Evolutionary conservation across 2,888 invertebrate genomes (phyloP).

Genomic region (Neocrepidodera transversa): DNA sequence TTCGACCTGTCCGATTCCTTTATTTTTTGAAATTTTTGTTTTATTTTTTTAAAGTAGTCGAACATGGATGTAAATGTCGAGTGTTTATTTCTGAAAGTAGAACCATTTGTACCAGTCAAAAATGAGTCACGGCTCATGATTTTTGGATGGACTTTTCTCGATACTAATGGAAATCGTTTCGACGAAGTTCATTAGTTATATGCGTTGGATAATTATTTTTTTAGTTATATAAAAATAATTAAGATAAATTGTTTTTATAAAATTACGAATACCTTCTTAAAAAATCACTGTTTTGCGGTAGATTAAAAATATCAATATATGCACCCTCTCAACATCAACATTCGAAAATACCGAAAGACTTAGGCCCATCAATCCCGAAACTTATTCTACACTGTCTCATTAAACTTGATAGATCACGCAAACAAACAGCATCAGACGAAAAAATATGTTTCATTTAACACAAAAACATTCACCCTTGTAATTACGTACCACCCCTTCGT

Average conservation of each 20-base stretch:
- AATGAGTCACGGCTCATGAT: slow-evolving; percentile 27
- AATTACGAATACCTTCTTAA: too few relatives aligned
- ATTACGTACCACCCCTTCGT: slow-evolving; percentile 31
- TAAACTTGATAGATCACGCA: slow-evolving; percentile 38
- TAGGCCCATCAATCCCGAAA: slow-evolving; percentile 30
- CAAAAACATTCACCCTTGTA: slow-evolving; percentile 38
- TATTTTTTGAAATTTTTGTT: slow-evolving; percentile 8
- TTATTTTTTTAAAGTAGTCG: slow-evolving; percentile 20
- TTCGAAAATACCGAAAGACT: slow-evolving; percentile 30
- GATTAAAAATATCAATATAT: background rate
- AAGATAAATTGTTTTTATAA: too few relatives aligned
- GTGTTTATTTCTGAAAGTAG: slow-evolving; percentile 28
- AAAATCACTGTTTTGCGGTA: too few relatives aligned
- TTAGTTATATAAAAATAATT: slow-evolving; percentile 11
- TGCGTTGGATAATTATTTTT: slow-evolving; percentile 6
- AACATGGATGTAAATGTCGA: slow-evolving; percentile 26
- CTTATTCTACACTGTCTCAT: slow-evolving; percentile 34
- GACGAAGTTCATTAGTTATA: slow-evolving; percentile 19
- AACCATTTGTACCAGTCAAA: slow-evolving; percentile 31
- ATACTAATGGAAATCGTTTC: slow-evolving; percentile 15
- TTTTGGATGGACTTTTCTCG: slow-evolving; percentile 24
- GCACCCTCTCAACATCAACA: background rate
- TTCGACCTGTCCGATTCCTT: background rate
- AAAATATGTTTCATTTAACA: slow-evolving; percentile 38
- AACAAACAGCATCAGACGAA: slow-evolving; percentile 33